Conservation (phyloP, 2,888 invertebrate species). For the Chaetoderma sp. region DNA sequence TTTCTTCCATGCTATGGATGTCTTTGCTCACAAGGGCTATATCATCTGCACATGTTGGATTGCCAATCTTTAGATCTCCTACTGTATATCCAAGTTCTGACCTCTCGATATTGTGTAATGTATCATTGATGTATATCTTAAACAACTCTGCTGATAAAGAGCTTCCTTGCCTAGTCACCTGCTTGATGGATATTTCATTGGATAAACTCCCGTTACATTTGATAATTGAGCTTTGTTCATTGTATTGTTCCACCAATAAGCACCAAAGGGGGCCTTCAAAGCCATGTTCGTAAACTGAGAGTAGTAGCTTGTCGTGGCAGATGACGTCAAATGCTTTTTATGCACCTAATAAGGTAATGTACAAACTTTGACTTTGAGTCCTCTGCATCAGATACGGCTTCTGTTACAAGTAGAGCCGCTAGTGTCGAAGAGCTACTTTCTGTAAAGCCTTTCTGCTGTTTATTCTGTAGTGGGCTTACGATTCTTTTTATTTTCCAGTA, state of each 20-base stretch:
- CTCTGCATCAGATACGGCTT: neutral
- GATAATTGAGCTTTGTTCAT: neutral
- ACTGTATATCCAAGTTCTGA: neutral
- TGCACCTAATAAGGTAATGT: neutral
- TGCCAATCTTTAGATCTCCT: neutral
- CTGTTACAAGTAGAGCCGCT: neutral
- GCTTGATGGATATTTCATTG: neutral
- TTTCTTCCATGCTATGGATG: neutral
- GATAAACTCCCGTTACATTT: neutral
- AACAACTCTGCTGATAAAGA: neutral
- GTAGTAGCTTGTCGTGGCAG: neutral
- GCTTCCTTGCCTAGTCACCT: neutral
- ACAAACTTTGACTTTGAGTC: neutral
- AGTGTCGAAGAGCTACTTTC: neutral
- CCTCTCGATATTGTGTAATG: neutral
- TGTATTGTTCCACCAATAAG: neutral
- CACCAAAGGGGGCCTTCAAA: neutral
- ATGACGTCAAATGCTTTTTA: neutral
- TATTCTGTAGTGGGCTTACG: no score
- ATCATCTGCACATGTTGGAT: neutral
- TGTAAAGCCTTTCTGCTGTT: neutral
- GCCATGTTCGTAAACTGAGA: neutral
- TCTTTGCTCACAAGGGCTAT: neutral
- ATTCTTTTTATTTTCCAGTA: no score
- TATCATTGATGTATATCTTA: neutral